A percentile compares a stretch with the other conserved stretches of the same genome.
Evolutionary conservation across 2,113 vertebrate genomes (phyloP).

Genomic region (Acanthisitta chloris): DNA sequence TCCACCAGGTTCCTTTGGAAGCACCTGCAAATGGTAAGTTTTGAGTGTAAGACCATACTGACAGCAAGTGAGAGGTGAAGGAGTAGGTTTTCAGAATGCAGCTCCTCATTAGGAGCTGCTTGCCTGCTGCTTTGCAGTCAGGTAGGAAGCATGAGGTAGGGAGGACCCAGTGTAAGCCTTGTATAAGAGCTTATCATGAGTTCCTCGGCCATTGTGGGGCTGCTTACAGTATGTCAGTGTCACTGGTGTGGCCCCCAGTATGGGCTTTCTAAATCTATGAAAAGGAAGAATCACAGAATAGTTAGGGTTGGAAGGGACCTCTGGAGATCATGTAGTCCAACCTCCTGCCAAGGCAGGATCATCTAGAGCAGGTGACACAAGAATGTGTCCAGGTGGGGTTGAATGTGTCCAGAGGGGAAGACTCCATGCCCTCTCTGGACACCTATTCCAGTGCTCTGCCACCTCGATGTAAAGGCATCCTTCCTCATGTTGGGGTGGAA

Average conservation of each 20-base stretch:
- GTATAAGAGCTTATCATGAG: neutral
- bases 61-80: neutral
- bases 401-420: too few species aligned
- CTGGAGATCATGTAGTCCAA: too few species aligned
- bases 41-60: neutral
- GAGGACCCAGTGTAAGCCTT: neutral
- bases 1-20: conserved; percentile 69
- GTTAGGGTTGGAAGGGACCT: too few species aligned
- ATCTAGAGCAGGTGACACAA: too few species aligned
- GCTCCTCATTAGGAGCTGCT: too few species aligned
- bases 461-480: too few species aligned
- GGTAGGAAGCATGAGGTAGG: neutral
- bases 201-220: neutral
- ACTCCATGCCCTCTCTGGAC: too few species aligned
- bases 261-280: neutral
- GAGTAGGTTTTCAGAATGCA: neutral
- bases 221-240: neutral
- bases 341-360: too few species aligned
- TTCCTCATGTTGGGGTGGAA: too few species aligned
- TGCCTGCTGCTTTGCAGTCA: neutral
- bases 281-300: neutral
- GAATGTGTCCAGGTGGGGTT: too few species aligned
- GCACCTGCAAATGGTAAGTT: conserved; percentile 71
- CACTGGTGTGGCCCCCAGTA: neutral
- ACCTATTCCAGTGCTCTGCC: too few species aligned